phyloP scores from a whole-genome alignment of 2,113 vertebrate genomes.

The Phyllostomus discolor region DNA sequence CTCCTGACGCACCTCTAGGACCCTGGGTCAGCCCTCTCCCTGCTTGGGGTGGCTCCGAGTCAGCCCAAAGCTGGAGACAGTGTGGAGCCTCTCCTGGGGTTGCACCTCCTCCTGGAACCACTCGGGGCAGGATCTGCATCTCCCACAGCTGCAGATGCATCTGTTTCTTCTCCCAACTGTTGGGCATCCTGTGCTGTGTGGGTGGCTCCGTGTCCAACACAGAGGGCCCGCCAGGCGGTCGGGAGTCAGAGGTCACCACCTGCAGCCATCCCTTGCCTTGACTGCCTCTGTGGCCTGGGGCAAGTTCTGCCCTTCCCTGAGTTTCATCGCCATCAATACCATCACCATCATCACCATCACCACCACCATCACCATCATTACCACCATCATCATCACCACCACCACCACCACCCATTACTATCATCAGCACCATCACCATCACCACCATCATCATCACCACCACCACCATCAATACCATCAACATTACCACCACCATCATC shows the following conservation, averaged over 20 bases:
- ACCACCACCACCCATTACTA: too few relatives aligned
- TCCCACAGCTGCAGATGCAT: too few relatives aligned
- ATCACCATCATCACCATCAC: accelerated
- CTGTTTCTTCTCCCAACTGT: background rate
- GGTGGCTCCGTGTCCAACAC: accelerated
- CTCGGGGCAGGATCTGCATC: background rate
- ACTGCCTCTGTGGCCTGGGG: background rate
- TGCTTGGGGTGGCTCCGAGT: background rate
- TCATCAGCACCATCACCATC: accelerated
- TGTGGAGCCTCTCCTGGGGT: background rate
- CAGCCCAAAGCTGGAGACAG: background rate
- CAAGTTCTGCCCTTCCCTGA: background rate
- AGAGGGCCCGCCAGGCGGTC: background rate
- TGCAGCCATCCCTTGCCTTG: background rate
- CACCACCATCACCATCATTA: background rate
- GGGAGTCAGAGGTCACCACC: background rate
- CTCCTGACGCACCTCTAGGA: background rate
- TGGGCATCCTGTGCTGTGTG: background rate
- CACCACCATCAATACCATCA: background rate
- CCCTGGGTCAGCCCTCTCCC: background rate
- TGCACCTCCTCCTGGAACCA: background rate
- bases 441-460: accelerated
- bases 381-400: accelerated
- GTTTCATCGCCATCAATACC: background rate
- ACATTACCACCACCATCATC: accelerated